Evolutionary conservation across 2,888 invertebrate species (phyloP), one percentile per base, ranked within the genome.

Genomic region (Lasioglossum malachurum): DNA sequence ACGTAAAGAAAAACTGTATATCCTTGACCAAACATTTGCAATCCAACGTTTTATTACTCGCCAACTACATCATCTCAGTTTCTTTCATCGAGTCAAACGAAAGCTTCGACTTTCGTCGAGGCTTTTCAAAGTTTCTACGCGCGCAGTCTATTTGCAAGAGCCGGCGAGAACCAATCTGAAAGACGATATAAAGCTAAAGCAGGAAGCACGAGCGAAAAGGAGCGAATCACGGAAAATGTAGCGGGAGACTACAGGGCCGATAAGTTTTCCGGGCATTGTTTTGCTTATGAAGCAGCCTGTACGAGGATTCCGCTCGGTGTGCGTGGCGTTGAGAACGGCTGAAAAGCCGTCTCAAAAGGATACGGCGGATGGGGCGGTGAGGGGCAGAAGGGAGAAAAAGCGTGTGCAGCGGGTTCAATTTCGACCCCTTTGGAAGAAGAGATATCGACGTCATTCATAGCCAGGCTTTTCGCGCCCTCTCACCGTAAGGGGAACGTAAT

Each of bases 371-470:
- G 38, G 27, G 73, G 14, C 7, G 49, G 44, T 16, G 69, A 23
- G n/a, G 27, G 16, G 60, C 12, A 12, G 71, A 41, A 69, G 75
- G 78, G 82, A 60, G 80, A 83, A 78, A 82, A 84, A 57, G 86
- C 82, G 82, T 71, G 83, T 80, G 83, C 84, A 86, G 79, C 77
- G 64, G 86, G 87, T 89, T 83, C 92, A 92, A 92, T 92, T 92
- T 91, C 88, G 88, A 74, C 82, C 85, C 85, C 89, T 89, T 90
- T 91, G 89, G 90, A 91, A 90, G 90, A 89, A 89, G 92, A 87
- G 91, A 91, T 91, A 92, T 91, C 89, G 91, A 85, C 88, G 91
- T 91, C 88, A 93, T 92, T 92, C 91, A 88, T 88, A 87, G 83
- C 84, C 81, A 81, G 89, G 91, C 91, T 92, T 91, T 92, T 89